These are phyloP conservation scores for Pelosia muscerda DNA, from an alignment of 2,888 invertebrate species.

Conservation along the genomic window DNA sequence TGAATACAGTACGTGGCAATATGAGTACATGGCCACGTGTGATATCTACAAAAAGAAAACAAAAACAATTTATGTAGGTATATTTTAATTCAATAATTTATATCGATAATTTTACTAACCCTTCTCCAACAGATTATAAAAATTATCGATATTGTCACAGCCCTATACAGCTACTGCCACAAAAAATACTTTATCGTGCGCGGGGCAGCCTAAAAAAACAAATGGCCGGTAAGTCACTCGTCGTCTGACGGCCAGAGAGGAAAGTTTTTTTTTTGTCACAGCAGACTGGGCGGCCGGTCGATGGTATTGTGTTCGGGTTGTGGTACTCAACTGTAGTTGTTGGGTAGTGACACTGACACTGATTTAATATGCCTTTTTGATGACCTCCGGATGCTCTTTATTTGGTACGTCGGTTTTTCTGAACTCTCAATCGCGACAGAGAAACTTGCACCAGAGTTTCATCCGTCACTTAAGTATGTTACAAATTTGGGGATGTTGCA, in stretches of 20 bases:
- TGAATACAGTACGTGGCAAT: too few relatives aligned
- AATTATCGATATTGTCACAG: conserved; percentile 57
- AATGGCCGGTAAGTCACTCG: conserved; percentile 84
- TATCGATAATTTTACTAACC: conserved; percentile 3
- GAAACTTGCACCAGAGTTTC: too few relatives aligned
- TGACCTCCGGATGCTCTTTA: too few relatives aligned
- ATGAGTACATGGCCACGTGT: too few relatives aligned
- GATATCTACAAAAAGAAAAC: too few relatives aligned
- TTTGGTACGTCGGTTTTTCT: too few relatives aligned
- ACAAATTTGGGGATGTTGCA: too few relatives aligned
- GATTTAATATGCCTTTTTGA: background rate
- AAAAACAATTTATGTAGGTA: too few relatives aligned
- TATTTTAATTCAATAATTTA: background rate
- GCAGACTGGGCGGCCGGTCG: conserved; percentile 71
- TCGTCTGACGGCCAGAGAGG: conserved; percentile 74
- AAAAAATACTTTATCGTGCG: conserved; percentile 85
- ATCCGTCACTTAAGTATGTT: too few relatives aligned
- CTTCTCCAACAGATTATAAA: conserved; percentile 32
- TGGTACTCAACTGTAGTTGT: conserved; percentile 53
- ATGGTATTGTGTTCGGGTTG: conserved; percentile 60
- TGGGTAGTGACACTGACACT: background rate
- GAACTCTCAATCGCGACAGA: too few relatives aligned
- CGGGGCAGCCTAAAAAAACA: conserved; percentile 85
- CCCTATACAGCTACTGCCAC: conserved; percentile 80
- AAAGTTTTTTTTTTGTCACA: conserved; percentile 83